These are phyloP conservation scores for Andrena chrysosceles DNA, from an alignment of 2,888 invertebrate species.

Conservation along the genomic window DNA sequence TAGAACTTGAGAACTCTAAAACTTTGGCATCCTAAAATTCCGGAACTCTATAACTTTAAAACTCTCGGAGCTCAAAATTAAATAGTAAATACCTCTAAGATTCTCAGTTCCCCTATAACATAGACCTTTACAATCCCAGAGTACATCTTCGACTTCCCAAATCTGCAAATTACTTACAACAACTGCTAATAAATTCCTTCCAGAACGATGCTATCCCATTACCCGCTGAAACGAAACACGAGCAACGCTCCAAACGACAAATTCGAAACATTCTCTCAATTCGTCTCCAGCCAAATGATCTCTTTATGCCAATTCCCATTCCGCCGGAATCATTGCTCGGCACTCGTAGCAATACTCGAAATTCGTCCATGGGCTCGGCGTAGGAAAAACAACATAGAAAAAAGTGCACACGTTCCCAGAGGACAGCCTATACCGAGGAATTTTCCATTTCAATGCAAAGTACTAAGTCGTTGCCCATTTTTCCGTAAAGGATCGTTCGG, in stretches of 20 bases:
- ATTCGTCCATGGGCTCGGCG: neutral
- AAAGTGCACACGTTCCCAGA: neutral
- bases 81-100: no score
- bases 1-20: neutral
- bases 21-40: neutral
- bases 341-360: neutral
- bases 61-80: neutral
- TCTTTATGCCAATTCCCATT: neutral
- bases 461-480: neutral
- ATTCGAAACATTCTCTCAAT: neutral
- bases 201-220: no score
- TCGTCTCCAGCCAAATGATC: neutral
- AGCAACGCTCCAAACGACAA: neutral
- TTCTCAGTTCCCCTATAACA: no score
- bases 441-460: slow-evolving; percentile 50
- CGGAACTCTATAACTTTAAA: neutral
- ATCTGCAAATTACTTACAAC: no score
- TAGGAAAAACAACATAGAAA: neutral
- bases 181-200: no score
- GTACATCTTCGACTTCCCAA: no score
- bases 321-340: neutral
- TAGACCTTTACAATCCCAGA: no score
- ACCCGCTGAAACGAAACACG: no score
- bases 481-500: neutral
- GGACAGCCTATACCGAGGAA: neutral